Evolutionary conservation across 2,888 invertebrate genomes (phyloP), one percentile per base, ranked within the genome.

Genomic region (Muscina levida): DNA sequence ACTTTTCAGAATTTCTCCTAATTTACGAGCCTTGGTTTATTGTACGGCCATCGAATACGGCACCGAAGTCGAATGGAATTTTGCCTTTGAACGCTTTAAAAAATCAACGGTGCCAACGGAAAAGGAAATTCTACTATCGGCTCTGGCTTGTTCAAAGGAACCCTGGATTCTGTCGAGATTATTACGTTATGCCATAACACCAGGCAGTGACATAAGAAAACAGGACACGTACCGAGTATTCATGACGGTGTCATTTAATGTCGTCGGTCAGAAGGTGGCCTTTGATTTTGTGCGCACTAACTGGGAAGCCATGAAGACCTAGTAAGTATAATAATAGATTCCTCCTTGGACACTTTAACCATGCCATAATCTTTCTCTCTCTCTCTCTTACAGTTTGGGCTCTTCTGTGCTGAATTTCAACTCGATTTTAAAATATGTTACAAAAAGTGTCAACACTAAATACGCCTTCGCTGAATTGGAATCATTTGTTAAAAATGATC

Each of bases 11-110:
- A 96, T 98, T 84, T 94, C 96, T 24, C 95, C 96, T 0, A 97
- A 97, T 88, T 89, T 97, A 46, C 95, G 96, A 62, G 93, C 93
- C 26, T 93, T 95, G 0, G 95, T 97, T 0, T 97, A 97, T 90
- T 98, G 98, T 87, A 94, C 95, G 1, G 97, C 96, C 0, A 94
- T 98, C 6, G 92, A 94, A 73, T 93, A 95, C 10, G 98, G 98
- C 0, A 95, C 95, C 0, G 94, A 95, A 83, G 92, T 92, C 0
- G 97, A 97, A 87, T 98, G 98, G 98, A 93, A 95, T 82, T 98
- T 97, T 88, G 95, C 95, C 0, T 97, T 96, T 94, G 92, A 95
- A 59, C 92, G 95, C 37, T 97, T 96, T 88, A 88, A 93, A 44
- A 93, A 92, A 2, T 93, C 96, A 1, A 94, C 94, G 82, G 94